Base-by-base conservation (phyloP, 2,888 invertebrate species). In the Athalia rosae region DNA sequence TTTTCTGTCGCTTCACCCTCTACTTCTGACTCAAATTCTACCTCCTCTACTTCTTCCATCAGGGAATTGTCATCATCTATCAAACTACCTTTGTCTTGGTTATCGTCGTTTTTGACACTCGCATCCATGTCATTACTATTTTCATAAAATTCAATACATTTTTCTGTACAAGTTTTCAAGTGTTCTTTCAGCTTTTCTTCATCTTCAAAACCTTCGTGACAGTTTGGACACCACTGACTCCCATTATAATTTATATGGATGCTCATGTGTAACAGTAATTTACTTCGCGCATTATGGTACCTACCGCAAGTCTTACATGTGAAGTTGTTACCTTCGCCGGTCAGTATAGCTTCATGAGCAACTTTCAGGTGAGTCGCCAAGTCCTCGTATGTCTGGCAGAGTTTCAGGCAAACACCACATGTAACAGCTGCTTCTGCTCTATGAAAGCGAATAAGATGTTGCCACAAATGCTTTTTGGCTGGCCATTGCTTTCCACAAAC, bases 401-500 rank as follows among this genome's bases (percentile, higher is more conserved):
- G 90, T 83, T 92, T 92, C 56, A 93, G 84, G 80, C 93, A 93
- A 58, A 93, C 92, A 0, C 93, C 93, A 79, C 93, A 93, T 1
- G 92, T 92, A 0, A 92, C 92, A 0, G 92, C 92, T 0, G 93
- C 92, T 56, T 91, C 92, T 8, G 90, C 86, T 71, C 92, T 91
- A 84, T 93, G 93, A 82, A 92, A 92, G 6, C 93, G 89, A 58
- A 91, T 91, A 74, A 92, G 88, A 85, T 93, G 93, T 82, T 93
- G 93, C 93, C 93, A 93, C 0, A 93, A 86, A 81, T 93, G 92
- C 81, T 92, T 92, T 80, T 92, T 92, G 0, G 92, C 92, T 0
- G 92, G 92, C 92, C 92, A 93, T 8, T 91, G 91, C 83, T 93
- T 93, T 5, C 91, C 90, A 80, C 93, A 93, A n/a, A 93, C 91